These are phyloP conservation scores for Minunthozetes semirufus DNA, from an alignment of 2,888 invertebrate species.

Conservation along the genomic window DNA sequence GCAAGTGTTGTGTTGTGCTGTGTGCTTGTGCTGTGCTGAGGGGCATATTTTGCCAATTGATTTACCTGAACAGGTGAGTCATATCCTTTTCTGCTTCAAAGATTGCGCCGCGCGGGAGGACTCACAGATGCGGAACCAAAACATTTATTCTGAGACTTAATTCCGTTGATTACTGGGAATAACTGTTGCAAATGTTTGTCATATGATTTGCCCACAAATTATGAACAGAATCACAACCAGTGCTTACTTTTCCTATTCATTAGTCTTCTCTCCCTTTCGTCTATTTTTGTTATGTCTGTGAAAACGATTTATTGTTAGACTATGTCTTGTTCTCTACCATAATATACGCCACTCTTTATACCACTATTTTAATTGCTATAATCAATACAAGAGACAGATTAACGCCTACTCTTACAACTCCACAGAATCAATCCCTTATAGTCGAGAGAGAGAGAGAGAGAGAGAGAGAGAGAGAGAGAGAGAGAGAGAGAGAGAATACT, in stretches of 20 bases:
- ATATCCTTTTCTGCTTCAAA: conserved; percentile 23
- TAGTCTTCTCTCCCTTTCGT: background rate
- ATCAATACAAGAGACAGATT: conserved; percentile 11
- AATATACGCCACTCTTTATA: conserved; percentile 7
- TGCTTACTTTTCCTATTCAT: background rate
- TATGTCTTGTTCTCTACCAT: background rate
- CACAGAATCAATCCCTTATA: background rate
- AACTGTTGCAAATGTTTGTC: background rate
- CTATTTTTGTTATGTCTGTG: background rate
- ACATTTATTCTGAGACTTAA: background rate
- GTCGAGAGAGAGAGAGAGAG: too few relatives aligned
- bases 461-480: too few relatives aligned
- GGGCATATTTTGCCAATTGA: conserved; percentile 19
- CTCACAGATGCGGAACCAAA: conserved; percentile 18
- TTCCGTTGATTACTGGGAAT: background rate
- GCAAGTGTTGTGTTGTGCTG: too few relatives aligned
- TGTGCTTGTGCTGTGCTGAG: background rate
- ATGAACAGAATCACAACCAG: background rate
- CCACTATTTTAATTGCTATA: conserved; percentile 25
- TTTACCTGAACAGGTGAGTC: conserved; percentile 24
- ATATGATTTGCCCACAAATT: background rate
- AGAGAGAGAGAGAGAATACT: too few relatives aligned
- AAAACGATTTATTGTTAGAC: background rate
- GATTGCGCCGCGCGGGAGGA: background rate
- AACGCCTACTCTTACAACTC: conserved; percentile 6